phyloP scores from a whole-genome alignment of 2,113 vertebrate species.

The Cheirogaleus medius region DNA sequence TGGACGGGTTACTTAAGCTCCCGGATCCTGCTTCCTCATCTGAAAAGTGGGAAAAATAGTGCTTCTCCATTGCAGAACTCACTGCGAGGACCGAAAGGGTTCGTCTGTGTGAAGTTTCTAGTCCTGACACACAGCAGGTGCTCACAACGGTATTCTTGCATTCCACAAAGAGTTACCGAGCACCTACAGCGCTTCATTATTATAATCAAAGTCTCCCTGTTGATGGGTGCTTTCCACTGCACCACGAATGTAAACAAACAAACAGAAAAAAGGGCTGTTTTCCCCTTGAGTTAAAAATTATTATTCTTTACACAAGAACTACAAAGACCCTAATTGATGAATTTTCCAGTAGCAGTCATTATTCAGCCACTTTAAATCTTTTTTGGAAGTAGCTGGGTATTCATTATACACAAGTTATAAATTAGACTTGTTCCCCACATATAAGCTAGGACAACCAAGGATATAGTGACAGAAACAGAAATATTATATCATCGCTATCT shows the following conservation, averaged over 20 bases:
- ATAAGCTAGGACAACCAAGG: not conserved
- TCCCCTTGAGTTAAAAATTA: not conserved
- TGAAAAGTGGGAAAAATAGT: not conserved
- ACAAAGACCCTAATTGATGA: not conserved
- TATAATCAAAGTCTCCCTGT: not conserved
- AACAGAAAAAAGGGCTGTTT: not conserved
- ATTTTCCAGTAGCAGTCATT: not conserved
- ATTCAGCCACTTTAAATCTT: slow-evolving; percentile 8
- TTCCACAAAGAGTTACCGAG: not conserved
- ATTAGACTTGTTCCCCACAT: not conserved
- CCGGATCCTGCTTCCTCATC: not conserved
- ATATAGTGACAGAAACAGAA: not conserved
- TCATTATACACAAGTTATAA: not conserved
- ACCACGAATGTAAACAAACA: not conserved
- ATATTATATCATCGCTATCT: not conserved
- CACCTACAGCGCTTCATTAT: too few relatives aligned
- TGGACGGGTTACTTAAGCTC: not conserved
- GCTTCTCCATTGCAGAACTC: not conserved
- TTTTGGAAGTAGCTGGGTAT: not conserved
- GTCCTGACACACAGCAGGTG: not conserved
- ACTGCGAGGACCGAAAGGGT: not conserved
- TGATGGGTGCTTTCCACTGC: not conserved
- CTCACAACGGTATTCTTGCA: not conserved
- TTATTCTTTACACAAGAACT: not conserved
- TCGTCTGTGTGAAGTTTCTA: not conserved